Conservation (phyloP, 2,113 vertebrate genomes). For the Pterocles burchelli region DNA sequence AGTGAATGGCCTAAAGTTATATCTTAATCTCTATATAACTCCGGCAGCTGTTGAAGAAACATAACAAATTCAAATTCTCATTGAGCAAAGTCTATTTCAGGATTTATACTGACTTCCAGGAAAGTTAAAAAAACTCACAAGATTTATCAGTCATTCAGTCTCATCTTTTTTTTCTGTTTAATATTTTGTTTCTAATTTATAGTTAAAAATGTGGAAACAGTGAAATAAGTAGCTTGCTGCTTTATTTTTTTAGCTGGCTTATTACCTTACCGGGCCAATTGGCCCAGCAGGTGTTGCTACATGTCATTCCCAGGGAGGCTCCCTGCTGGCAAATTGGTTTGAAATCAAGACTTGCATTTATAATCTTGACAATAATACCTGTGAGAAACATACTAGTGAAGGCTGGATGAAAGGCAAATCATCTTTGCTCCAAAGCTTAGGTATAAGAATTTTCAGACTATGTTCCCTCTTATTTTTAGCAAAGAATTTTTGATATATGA, state of each 20-base stretch:
- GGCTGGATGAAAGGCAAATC: conserved; percentile 47
- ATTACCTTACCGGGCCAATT: neutral
- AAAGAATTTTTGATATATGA: neutral
- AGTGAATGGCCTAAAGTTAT: neutral
- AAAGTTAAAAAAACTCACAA: neutral
- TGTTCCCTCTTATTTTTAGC: neutral
- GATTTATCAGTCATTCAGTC: neutral
- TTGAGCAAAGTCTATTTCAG: neutral
- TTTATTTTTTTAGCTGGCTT: neutral
- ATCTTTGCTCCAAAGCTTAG: neutral
- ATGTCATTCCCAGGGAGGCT: neutral
- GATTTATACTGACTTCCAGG: neutral
- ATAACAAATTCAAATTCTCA: neutral
- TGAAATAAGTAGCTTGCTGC: neutral
- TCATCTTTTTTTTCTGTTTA: neutral
- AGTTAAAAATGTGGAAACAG: neutral
- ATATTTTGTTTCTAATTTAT: neutral
- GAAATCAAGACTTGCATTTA: conserved; percentile 55
- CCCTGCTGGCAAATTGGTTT: conserved; percentile 60
- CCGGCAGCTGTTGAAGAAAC: neutral
- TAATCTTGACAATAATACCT: conserved; percentile 52
- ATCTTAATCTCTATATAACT: neutral
- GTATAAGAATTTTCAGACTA: conserved; percentile 1
- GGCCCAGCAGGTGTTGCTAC: conserved; percentile 36
- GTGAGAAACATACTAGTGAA: conserved; percentile 17